Evolutionary conservation across 1,140 invertebrate species (phyloP).

Genomic region (Cyrtorhinus lividipennis): DNA sequence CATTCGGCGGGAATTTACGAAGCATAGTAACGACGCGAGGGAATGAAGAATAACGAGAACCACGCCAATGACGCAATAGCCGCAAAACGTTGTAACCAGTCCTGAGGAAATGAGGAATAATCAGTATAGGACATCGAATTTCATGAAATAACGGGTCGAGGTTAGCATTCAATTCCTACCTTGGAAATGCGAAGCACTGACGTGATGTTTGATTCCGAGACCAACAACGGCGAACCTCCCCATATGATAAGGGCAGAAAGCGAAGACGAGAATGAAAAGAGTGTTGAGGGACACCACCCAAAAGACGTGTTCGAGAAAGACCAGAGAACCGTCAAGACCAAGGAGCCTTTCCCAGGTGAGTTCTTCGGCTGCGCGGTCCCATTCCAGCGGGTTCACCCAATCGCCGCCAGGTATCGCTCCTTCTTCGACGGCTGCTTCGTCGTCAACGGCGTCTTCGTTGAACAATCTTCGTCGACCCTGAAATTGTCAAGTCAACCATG

Average conservation of each 20-base stretch:
- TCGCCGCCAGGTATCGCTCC: constrained; percentile 46
- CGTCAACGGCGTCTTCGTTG: too few species aligned
- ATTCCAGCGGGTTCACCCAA: constrained; percentile 97
- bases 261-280: constrained; percentile 86
- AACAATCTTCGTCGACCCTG: constrained; percentile 2
- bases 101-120: constrained; percentile 29
- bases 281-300: constrained; percentile 98
- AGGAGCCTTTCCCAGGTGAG: constrained; percentile 93
- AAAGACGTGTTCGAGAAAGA: constrained; percentile 95
- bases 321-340: constrained; percentile 87
- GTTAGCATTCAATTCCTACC: too few species aligned
- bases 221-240: constrained; percentile 67
- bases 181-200: constrained; percentile 72
- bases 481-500: neutral
- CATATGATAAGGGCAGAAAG: constrained; percentile 92
- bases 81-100: constrained; percentile 77
- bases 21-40: constrained; percentile 52
- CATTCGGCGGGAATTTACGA: constrained; percentile 67
- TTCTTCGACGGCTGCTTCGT: constrained; percentile 20
- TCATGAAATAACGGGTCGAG: neutral
- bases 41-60: constrained; percentile 71
- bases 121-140: neutral
- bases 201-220: constrained; percentile 60
- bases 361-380: constrained; percentile 94
- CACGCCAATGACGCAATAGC: constrained; percentile 82